Percentiles rank a stretch among this genome's conserved stretches.
These are phyloP conservation scores for Halocynthia aurantium DNA, from an alignment of 23 tunicate genomes.

Conservation along the genomic window DNA sequence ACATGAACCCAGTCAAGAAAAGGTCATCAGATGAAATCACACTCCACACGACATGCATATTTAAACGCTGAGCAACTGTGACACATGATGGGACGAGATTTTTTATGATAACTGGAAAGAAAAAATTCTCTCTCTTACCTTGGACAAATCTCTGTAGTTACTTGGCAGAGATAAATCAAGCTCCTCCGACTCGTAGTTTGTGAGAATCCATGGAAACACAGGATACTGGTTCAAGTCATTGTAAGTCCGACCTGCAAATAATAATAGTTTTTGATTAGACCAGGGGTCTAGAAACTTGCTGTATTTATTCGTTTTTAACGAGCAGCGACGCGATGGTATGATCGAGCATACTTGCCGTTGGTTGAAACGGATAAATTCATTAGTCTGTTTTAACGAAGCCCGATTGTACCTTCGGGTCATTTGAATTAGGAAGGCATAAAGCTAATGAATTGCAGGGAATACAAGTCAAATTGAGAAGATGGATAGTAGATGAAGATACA, in stretches of 20 bases:
- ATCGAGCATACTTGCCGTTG: too few relatives aligned
- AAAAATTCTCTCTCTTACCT: conserved; percentile 32
- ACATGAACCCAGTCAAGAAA: background rate
- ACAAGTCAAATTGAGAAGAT: too few relatives aligned
- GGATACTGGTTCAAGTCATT: conserved; percentile 98
- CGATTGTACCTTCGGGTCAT: too few relatives aligned
- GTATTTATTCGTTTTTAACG: too few relatives aligned
- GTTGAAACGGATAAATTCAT: too few relatives aligned
- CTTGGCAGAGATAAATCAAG: conserved; percentile 83
- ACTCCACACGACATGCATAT: background rate
- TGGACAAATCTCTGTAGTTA: conserved; percentile 78
- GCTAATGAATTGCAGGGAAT: too few relatives aligned
- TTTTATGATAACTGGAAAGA: background rate
- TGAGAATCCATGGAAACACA: conserved; percentile 93
- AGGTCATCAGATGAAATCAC: background rate
- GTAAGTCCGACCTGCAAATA: conserved; percentile 68
- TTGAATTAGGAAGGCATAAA: too few relatives aligned
- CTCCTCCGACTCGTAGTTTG: conserved; percentile 75
- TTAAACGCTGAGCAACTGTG: background rate
- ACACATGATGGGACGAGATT: background rate
- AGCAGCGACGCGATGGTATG: too few relatives aligned
- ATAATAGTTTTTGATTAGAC: background rate
- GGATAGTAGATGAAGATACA: too few relatives aligned
- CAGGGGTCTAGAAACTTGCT: too few relatives aligned
- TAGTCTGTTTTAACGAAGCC: too few relatives aligned